A percentile compares a stretch with the other conserved stretches of the same genome.
phyloP scores from a whole-genome alignment of 1,140 invertebrate species.

The Formica exsecta region DNA sequence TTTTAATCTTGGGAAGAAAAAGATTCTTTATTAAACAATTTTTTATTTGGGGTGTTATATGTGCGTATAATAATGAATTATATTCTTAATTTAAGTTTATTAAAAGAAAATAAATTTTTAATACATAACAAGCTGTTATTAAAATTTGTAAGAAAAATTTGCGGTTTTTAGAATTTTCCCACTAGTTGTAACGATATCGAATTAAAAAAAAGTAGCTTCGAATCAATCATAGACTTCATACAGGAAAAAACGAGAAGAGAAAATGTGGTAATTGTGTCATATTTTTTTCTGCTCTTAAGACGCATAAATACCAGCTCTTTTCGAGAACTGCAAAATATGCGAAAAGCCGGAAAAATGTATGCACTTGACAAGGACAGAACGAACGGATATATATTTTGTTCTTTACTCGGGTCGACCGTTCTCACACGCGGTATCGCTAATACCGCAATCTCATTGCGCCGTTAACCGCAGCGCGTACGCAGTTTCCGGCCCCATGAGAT shows the following conservation, averaged over 20 bases:
- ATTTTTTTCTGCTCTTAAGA: not conserved
- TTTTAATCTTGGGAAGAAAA: not conserved
- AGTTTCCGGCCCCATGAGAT: slow-evolving; percentile 33
- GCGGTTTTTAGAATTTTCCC: not conserved
- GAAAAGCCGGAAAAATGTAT: slow-evolving; percentile 30
- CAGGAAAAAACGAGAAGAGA: not conserved
- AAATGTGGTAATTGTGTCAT: not conserved
- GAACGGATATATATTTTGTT: not conserved
- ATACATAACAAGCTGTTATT: not conserved
- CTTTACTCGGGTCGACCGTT: not conserved
- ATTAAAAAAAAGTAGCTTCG: not conserved
- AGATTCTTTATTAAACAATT: not conserved
- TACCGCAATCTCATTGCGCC: slow-evolving; percentile 50
- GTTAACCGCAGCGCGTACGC: slow-evolving; percentile 39
- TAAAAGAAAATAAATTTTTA: not conserved
- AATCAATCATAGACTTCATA: not conserved
- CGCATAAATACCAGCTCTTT: not conserved
- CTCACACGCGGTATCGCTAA: slow-evolving; percentile 26
- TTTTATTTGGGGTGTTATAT: not conserved
- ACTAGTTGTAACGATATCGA: not conserved
- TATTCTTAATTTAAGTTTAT: not conserved
- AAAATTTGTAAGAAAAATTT: not conserved
- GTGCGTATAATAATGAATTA: not conserved
- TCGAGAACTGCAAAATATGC: slow-evolving; percentile 3
- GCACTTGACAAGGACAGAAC: not conserved